Conservation (phyloP, 2,113 vertebrate genomes). For the Oreochromis tanganicae region DNA sequence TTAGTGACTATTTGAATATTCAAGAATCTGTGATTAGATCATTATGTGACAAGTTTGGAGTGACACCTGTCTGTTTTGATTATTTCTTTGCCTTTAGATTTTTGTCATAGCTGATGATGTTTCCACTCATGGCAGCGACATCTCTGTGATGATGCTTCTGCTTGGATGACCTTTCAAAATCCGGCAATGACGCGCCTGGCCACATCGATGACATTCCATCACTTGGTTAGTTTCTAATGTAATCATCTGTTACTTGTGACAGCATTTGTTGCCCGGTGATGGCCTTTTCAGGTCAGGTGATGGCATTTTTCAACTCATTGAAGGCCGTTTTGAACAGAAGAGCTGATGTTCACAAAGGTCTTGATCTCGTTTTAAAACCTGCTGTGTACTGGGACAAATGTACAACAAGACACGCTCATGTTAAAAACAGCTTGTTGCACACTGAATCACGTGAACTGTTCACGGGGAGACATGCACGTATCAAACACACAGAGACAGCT, state of each 20-base stretch:
- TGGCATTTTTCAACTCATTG: neutral
- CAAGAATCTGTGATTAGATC: neutral
- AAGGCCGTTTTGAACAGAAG: neutral
- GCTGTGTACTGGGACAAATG: neutral
- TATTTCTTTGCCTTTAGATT: neutral
- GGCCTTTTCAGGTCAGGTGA: neutral
- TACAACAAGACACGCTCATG: neutral
- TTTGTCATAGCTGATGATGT: neutral
- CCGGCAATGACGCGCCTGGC: neutral
- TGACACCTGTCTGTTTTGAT: neutral
- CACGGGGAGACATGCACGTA: neutral
- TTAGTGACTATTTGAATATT: neutral
- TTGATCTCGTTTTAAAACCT: neutral
- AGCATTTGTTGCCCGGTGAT: neutral
- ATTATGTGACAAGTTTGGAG: neutral
- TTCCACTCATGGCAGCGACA: neutral
- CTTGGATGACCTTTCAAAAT: neutral
- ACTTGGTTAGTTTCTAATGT: neutral
- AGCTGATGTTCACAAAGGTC: neutral
- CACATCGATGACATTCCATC: neutral
- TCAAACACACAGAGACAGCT: slow-evolving; percentile 28
- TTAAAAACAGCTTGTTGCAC: neutral
- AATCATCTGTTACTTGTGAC: neutral
- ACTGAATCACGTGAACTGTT: neutral
- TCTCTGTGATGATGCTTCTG: neutral